phyloP scores from a whole-genome alignment of 2,797 vertebrate genomes.

The Sebastes cheni region DNA sequence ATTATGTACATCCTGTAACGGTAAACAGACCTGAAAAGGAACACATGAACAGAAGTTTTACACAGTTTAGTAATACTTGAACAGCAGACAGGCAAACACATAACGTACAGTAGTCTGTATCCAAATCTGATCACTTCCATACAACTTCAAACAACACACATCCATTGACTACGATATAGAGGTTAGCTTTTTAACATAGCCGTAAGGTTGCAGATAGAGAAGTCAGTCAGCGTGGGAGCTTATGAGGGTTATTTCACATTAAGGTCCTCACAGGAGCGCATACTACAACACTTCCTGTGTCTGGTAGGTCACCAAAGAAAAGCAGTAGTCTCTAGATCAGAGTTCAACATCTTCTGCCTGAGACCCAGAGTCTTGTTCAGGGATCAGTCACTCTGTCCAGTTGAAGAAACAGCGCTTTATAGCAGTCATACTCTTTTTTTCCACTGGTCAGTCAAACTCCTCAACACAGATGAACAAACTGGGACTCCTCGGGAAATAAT shows the following conservation, averaged over 20 bases:
- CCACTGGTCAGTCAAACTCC: conserved; percentile 4
- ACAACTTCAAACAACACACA: conserved; percentile 89
- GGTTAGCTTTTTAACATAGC: conserved; percentile 83
- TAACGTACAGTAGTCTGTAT: conserved; percentile 80
- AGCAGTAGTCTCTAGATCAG: conserved; percentile 37
- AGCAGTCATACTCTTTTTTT: not conserved
- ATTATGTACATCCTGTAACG: conserved; percentile 89
- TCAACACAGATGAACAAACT: conserved; percentile 9
- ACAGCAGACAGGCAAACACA: conserved; percentile 93
- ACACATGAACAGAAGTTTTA: conserved; percentile 87
- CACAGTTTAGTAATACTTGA: conserved; percentile 90
- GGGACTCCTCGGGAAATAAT: not conserved
- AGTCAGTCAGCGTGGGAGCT: conserved; percentile 54
- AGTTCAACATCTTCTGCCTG: conserved; percentile 33
- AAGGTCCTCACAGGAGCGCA: conserved; percentile 53
- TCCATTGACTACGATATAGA: conserved; percentile 86
- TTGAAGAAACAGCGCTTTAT: not conserved
- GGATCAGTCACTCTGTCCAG: not conserved
- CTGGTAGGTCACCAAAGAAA: conserved; percentile 25
- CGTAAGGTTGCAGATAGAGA: conserved; percentile 59
- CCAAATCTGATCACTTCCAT: conserved; percentile 84
- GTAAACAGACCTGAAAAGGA: conserved; percentile 83
- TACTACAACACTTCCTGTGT: conserved; percentile 43
- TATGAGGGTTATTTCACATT: conserved; percentile 58
- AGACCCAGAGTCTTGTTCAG: not conserved